phyloP scores from a whole-genome alignment of 2,113 vertebrate genomes.

The Heterochromis multidens region DNA sequence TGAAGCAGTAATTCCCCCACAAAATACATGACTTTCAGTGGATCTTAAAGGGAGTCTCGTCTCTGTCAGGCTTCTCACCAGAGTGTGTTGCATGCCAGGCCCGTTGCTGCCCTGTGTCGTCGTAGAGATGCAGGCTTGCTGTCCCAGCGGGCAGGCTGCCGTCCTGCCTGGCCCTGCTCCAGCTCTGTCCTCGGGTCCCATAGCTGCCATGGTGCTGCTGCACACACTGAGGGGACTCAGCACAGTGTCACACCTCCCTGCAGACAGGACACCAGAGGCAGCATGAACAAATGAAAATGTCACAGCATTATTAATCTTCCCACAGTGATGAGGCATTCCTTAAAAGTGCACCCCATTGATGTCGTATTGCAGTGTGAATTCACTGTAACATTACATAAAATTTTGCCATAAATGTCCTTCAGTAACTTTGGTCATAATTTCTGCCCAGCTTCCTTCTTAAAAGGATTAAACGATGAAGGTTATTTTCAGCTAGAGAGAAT shows the following conservation, averaged over 20 bases:
- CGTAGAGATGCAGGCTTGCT: neutral
- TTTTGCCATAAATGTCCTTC: neutral
- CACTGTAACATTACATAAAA: neutral
- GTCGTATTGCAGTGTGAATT: neutral
- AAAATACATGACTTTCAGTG: neutral
- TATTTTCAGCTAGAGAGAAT: neutral
- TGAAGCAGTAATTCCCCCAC: neutral
- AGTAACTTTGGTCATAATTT: neutral
- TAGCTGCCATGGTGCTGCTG: slow-evolving; percentile 70
- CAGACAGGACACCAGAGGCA: neutral
- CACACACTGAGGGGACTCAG: slow-evolving; percentile 40
- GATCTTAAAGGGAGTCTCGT: neutral
- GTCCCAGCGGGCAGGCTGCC: neutral
- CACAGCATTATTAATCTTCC: neutral
- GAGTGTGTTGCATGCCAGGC: slow-evolving; percentile 12
- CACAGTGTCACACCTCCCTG: slow-evolving; percentile 38
- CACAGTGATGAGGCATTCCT: neutral
- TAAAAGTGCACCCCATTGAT: neutral
- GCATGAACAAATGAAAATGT: neutral
- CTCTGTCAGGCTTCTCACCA: slow-evolving; percentile 37
- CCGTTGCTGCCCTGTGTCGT: neutral
- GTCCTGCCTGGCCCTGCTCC: neutral
- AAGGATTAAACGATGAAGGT: neutral
- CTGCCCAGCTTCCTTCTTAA: neutral
- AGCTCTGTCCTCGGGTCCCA: slow-evolving; percentile 50